A percentile compares a stretch with the other conserved stretches of the same genome.
phyloP scores from a whole-genome alignment of 2,888 invertebrate genomes.

The Creontiades dilutus region DNA sequence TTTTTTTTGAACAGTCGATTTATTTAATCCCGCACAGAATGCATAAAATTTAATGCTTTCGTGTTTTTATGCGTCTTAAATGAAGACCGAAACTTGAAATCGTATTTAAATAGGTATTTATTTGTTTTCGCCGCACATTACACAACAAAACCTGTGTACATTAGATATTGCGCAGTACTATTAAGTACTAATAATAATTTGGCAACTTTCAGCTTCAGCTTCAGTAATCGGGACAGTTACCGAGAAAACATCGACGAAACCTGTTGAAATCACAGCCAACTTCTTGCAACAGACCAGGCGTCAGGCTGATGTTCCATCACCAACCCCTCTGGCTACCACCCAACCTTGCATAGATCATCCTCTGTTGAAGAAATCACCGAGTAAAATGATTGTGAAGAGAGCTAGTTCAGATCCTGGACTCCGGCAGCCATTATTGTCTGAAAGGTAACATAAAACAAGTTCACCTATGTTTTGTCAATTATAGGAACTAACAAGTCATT shows the following conservation, averaged over 20 bases:
- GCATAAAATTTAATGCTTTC: too few species aligned
- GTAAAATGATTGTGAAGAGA: constrained; percentile 84
- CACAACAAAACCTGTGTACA: too few species aligned
- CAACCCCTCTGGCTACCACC: background rate
- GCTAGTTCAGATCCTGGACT: constrained; percentile 87
- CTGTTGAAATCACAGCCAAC: constrained; percentile 37
- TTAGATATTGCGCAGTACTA: too few species aligned
- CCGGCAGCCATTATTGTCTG: constrained; percentile 78
- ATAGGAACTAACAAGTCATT: too few species aligned
- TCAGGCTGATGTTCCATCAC: constrained; percentile 15
- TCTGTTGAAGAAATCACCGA: constrained; percentile 79
- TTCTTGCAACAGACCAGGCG: constrained; percentile 5
- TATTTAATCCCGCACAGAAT: too few species aligned
- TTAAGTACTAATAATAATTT: too few species aligned
- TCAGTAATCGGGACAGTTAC: background rate
- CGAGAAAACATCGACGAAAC: constrained; percentile 36
- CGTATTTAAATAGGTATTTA: too few species aligned
- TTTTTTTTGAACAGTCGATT: too few species aligned
- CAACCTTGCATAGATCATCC: constrained; percentile 68
- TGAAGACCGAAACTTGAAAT: too few species aligned
- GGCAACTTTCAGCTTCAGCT: constrained; percentile 10
- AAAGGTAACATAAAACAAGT: constrained; percentile 54
- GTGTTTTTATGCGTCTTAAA: too few species aligned
- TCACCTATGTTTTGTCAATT: too few species aligned
- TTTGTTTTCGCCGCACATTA: too few species aligned